Base-by-base conservation (phyloP, 2,888 invertebrate species). In the Sturmia bella region DNA sequence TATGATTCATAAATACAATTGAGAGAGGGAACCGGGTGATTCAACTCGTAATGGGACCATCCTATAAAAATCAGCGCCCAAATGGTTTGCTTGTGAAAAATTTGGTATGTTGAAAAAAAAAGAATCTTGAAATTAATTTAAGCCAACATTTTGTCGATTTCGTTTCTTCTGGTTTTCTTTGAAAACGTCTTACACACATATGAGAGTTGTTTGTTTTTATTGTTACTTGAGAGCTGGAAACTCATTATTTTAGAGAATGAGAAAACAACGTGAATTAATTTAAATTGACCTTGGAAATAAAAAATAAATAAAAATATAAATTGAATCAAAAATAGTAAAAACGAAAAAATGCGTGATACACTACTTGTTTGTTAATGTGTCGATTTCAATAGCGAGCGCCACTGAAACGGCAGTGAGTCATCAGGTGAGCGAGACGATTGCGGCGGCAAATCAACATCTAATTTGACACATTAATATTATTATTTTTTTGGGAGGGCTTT, bases 261-360 rank as follows among this genome's bases (percentile, higher is more conserved):
- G 21, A 45, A 54, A 76, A 66, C 66, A 75, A 61, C 52, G 68
- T 76, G 52, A 76, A 54, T 43, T 24, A 69, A 15, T 61, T 76
- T 43, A 19, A 37, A 61, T n/a, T 69, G 63, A 63, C 76, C 76
- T 69, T 76, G 61, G 12, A 59, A 75, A 54, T 66, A 75, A 66
- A 37, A 57, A 57, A 68, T n/a, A 19, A 17, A 39, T n/a, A 66
- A 37, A 50, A 32, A 64, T 52, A 13, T 50, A 50, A 61, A 63
- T 54, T 19, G 43, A 63, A 43, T 39, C 12, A 7, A 54, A 61
- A 59, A 52, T 12, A 52, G 48, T 61, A 27, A n/a, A 19, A 69
- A 69, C 45, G 61, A 72, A 13, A 48, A 64, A 66, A 41, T 74
- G 75, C 75, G 66, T 68, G 59, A 68, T 75, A 68, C 59, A 68